phyloP scores from a whole-genome alignment of 2,797 vertebrate genomes.

The Pristis pectinata region DNA sequence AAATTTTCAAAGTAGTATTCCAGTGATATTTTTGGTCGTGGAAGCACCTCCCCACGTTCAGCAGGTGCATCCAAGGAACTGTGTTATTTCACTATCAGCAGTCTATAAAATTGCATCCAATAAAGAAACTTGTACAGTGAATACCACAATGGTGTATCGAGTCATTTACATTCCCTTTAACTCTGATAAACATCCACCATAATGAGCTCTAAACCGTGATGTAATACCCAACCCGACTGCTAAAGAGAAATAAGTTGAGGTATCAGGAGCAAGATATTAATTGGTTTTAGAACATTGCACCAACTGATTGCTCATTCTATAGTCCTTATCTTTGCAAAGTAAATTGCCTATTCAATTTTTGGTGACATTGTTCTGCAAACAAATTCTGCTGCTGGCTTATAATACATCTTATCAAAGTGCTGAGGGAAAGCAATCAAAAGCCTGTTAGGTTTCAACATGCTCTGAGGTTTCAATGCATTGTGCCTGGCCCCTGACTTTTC shows the following conservation, averaged over 20 bases:
- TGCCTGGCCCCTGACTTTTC: no score
- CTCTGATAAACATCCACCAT: neutral
- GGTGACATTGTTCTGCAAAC: neutral
- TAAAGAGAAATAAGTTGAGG: neutral
- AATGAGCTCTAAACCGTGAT: neutral
- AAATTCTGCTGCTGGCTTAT: neutral
- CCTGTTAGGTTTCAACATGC: neutral
- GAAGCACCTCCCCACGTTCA: neutral
- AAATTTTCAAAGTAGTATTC: no score
- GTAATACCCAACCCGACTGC: neutral
- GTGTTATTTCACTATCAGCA: neutral
- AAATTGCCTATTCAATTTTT: neutral
- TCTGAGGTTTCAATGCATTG: neutral
- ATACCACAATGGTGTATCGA: neutral
- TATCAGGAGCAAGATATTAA: neutral
- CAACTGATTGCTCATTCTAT: neutral
- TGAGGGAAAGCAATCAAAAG: neutral
- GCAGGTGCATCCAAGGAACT: neutral
- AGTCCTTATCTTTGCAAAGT: neutral
- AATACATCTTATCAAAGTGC: neutral
- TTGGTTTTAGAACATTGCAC: neutral
- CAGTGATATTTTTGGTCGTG: no score
- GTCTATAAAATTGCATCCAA: neutral
- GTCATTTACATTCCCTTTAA: neutral
- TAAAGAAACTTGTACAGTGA: neutral